phyloP scores from a whole-genome alignment of 2,888 invertebrate species.

The Diaphora mendica region DNA sequence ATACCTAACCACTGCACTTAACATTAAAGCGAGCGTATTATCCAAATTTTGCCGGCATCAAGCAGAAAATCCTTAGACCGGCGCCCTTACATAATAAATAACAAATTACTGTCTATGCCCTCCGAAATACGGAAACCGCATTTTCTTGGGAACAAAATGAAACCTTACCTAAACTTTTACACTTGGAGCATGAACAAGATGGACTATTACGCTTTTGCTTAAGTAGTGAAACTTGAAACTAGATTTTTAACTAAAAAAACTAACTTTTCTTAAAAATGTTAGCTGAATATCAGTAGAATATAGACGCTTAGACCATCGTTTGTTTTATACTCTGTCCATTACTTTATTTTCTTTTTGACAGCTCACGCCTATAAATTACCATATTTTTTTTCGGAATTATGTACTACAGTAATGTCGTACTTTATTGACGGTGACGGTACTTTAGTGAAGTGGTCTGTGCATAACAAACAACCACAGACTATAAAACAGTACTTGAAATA shows the following conservation, averaged over 20 bases:
- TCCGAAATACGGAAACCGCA: conserved; percentile 20
- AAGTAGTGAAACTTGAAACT: conserved; percentile 13
- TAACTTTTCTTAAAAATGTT: not conserved
- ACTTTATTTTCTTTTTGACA: too few relatives aligned
- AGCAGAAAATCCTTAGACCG: conserved; percentile 9
- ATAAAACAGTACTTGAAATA: too few relatives aligned
- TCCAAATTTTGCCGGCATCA: conserved; percentile 18
- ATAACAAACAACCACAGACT: too few relatives aligned
- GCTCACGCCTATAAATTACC: too few relatives aligned
- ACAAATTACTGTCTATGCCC: conserved; percentile 19
- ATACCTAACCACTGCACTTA: conserved; percentile 13
- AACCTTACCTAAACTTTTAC: conserved; percentile 20
- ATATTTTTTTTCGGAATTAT: too few relatives aligned
- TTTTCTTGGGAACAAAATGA: conserved; percentile 20
- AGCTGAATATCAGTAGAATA: not conserved
- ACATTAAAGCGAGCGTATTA: conserved; percentile 14
- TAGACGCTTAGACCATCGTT: not conserved
- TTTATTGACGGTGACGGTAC: too few relatives aligned
- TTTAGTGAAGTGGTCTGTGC: too few relatives aligned
- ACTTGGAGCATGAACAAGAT: conserved; percentile 16
- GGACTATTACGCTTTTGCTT: conserved; percentile 17
- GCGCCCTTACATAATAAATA: conserved; percentile 21
- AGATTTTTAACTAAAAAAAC: not conserved
- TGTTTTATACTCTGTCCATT: too few relatives aligned
- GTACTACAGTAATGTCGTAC: too few relatives aligned